Percentiles rank a stretch among this genome's conserved stretches.
phyloP scores from a whole-genome alignment of 2,888 invertebrate species.

The Drosophila incognita region DNA sequence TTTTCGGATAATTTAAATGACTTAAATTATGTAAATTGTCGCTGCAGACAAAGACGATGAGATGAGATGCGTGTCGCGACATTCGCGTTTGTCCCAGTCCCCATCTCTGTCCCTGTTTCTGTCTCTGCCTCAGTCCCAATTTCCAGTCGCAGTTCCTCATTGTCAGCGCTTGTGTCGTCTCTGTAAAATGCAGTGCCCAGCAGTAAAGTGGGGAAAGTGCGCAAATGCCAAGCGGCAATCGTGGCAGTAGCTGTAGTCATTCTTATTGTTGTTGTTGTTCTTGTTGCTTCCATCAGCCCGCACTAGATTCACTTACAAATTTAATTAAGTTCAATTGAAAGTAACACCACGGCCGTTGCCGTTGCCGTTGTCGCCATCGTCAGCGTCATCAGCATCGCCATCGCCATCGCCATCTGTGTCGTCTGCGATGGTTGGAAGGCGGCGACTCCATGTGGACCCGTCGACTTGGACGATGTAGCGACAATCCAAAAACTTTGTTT shows the following conservation, averaged over 20 bases:
- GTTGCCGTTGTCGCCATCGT: slow-evolving; percentile 18
- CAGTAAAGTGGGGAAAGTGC: slow-evolving; percentile 24
- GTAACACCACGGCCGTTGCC: slow-evolving; percentile 73
- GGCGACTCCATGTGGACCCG: slow-evolving; percentile 35
- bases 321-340: slow-evolving; percentile 85
- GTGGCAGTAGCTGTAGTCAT: slow-evolving; percentile 2
- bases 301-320: slow-evolving; percentile 85
- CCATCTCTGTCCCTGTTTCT: background rate
- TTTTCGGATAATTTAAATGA: slow-evolving; percentile 82
- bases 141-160: slow-evolving; percentile 46
- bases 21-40: slow-evolving; percentile 84
- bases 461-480: slow-evolving; percentile 57
- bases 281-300: slow-evolving; percentile 62
- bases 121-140: background rate
- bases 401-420: slow-evolving; percentile 10
- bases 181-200: slow-evolving; percentile 43
- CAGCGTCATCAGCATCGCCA: slow-evolving; percentile 20
- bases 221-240: slow-evolving; percentile 17
- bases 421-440: slow-evolving; percentile 2
- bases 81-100: slow-evolving; percentile 28
- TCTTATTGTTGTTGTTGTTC: background rate
- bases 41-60: slow-evolving; percentile 73
- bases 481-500: slow-evolving; percentile 79
- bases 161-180: slow-evolving; percentile 51
- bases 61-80: slow-evolving; percentile 27